Percentiles rank a stretch among this genome's conserved stretches.
Evolutionary conservation across 2,113 vertebrate species (phyloP).

Genomic region (Silurus glanis): DNA sequence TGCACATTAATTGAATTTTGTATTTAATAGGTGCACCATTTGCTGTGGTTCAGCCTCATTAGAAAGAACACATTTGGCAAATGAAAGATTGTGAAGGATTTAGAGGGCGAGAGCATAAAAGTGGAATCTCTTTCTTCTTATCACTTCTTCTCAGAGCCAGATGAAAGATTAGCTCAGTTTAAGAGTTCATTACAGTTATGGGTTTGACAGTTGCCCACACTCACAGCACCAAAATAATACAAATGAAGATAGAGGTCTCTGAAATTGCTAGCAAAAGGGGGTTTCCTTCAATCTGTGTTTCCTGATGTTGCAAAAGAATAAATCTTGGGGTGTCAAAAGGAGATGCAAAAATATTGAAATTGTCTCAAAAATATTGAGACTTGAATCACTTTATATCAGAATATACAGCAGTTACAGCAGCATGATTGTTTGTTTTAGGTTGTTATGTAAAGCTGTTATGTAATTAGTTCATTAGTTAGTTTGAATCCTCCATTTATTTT

Average conservation of each 20-base stretch:
- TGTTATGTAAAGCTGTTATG: not conserved
- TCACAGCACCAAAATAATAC: not conserved
- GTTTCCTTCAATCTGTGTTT: not conserved
- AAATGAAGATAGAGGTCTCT: not conserved
- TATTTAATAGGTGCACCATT: constrained; percentile 25
- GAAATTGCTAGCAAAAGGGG: constrained; percentile 11
- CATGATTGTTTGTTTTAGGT: not conserved
- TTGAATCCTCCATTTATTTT: not conserved
- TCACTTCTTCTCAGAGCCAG: constrained; percentile 19
- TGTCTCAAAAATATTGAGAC: constrained; percentile 8
- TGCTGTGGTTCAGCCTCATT: constrained; percentile 12
- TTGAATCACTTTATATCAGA: not conserved
- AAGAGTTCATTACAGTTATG: constrained; percentile 41
- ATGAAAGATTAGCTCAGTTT: constrained; percentile 29
- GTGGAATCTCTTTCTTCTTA: constrained; percentile 10
- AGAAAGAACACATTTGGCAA: constrained; percentile 22
- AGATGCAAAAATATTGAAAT: constrained; percentile 15
- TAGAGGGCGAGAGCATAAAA: not conserved
- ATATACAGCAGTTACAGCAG: not conserved
- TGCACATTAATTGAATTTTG: constrained; percentile 34
- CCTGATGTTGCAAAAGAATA: not conserved
- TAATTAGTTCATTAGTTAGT: constrained; percentile 5
- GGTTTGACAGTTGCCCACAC: constrained; percentile 38
- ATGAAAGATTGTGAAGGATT: constrained; percentile 20
- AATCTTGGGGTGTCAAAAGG: constrained; percentile 2